Evolutionary conservation across 2,888 invertebrate genomes (phyloP), one percentile per base, ranked within the genome.

Genomic region (Sphaeridia pumilis): DNA sequence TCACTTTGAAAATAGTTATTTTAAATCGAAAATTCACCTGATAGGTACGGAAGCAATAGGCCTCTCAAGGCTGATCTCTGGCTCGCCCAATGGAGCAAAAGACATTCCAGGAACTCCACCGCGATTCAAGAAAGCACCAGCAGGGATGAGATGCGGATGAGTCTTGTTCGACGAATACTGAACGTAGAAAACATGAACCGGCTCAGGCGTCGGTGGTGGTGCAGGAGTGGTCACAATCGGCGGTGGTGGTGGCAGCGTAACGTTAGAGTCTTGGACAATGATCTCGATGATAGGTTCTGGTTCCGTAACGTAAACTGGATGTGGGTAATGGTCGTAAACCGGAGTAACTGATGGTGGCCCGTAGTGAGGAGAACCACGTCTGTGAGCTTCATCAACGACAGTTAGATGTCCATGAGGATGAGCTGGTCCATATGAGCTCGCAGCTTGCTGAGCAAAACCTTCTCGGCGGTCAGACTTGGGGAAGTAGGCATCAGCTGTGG

Each of bases 181-280:
- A 0, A 89, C 88, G 67, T 88, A 89, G 69, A 87, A 89, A 1
- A 89, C 89, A 66, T 89, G 88, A 35, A 88, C 86, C 26, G 87
- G 86, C 68, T 88, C 87, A 67, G 86, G 87, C 58, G 75, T 76
- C 20, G 73, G 73, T 1, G 76, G 70, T 17, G 75, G 74, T 2
- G 75, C 75, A 14, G 58, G 61, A 14, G 76, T 73, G 4, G 72
- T 70, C 1, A 74, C 72, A 1, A 78, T 77, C 2, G 59, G 55
- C 22, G 63, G 65, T 3, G 78, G 76, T 2, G 83, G 77, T 2
- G 87, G 82, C 2, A 87, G 68, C 0, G 84, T 78, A 66, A 87
- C 84, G 67, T 89, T 89, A 0, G 87, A 87, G 70, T 89, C 88
- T 67, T 87, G 87, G 48, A 89, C 88, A 57, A 89, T 89, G 61